Conservation (phyloP, 2,888 invertebrate species). For the Hemicrepidius hirtus region DNA sequence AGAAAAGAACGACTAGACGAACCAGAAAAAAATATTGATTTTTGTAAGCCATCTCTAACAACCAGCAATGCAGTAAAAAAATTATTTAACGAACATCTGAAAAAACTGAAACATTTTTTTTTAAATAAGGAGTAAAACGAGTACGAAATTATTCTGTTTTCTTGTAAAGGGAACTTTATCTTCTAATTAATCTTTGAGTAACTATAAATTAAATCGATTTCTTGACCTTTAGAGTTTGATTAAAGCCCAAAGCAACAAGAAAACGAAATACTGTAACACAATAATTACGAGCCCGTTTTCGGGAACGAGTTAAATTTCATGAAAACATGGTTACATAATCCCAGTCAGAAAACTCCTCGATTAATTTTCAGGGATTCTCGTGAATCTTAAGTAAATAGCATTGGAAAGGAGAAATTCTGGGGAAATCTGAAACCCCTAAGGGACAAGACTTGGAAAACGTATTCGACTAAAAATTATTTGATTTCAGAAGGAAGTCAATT, state of each 20-base stretch:
- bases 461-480: slow-evolving; percentile 26
- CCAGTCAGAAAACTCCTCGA: slow-evolving; percentile 10
- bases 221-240: slow-evolving; percentile 4
- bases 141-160: neutral
- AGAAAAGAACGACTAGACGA: no score
- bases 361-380: slow-evolving; percentile 22
- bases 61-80: no score
- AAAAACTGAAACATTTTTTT: no score
- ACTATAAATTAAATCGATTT: neutral
- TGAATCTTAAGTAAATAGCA: slow-evolving; percentile 19
- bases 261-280: neutral
- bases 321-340: slow-evolving; percentile 31
- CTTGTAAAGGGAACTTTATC: neutral
- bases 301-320: slow-evolving; percentile 19
- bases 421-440: slow-evolving; percentile 16
- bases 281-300: slow-evolving; percentile 4
- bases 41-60: no score
- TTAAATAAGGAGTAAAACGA: no score
- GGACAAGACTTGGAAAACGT: slow-evolving; percentile 12
- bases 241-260: neutral
- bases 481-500: slow-evolving; percentile 20
- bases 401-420: neutral
- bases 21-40: no score
- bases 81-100: no score
- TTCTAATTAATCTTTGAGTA: neutral